Conservation (phyloP, 1,140 invertebrate species). For the Calycopis cecrops region DNA sequence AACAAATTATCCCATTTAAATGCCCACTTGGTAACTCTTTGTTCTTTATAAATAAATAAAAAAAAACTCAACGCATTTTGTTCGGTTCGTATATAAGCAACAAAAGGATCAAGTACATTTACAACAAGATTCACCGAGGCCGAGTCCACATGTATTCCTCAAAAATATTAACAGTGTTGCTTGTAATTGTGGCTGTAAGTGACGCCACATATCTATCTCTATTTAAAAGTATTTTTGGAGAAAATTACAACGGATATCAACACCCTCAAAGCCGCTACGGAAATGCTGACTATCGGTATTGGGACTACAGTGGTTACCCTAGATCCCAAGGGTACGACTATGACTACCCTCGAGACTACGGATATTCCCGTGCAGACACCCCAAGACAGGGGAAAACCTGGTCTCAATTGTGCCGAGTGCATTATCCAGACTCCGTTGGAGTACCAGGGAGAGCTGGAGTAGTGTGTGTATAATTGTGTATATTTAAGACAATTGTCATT, state of each 20-base stretch:
- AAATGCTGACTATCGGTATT: too few relatives aligned
- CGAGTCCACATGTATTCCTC: not conserved
- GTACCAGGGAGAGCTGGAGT: not conserved
- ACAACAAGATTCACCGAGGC: not conserved
- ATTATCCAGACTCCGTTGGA: not conserved
- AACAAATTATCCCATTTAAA: too few relatives aligned
- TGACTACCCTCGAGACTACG: not conserved
- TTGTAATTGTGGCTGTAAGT: not conserved
- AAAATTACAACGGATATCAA: too few relatives aligned
- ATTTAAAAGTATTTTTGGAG: not conserved
- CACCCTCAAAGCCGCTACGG: too few relatives aligned
- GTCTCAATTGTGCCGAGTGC: not conserved
- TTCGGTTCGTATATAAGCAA: not conserved
- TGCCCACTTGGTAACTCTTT: too few relatives aligned
- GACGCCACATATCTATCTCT: not conserved
- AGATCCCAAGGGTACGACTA: not conserved
- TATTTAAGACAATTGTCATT: too few relatives aligned
- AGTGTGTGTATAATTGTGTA: too few relatives aligned
- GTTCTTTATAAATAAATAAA: too few relatives aligned
- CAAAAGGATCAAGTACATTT: not conserved
- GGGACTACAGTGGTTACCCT: too few relatives aligned
- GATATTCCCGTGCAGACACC: not conserved
- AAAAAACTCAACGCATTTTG: too few relatives aligned
- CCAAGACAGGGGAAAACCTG: slow-evolving; percentile 2
- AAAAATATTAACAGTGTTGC: not conserved